Conservation (phyloP, 2,113 vertebrate species). For the Ictalurus punctatus region DNA sequence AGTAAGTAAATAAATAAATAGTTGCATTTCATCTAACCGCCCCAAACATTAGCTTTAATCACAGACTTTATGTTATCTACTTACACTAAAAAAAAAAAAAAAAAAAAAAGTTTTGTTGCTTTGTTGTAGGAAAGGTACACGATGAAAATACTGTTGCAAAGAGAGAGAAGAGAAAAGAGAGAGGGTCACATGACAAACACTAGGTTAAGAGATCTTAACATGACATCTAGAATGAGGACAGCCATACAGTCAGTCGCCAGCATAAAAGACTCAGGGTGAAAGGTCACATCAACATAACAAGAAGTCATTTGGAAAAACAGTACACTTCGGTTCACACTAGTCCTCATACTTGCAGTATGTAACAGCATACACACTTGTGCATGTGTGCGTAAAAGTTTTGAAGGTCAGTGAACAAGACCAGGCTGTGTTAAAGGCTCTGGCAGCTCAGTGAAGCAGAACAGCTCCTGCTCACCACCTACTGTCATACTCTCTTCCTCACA, state of each 20-base stretch:
- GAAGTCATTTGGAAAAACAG: background rate
- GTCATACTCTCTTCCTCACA: slow-evolving; percentile 29
- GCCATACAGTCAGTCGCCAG: background rate
- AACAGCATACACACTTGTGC: background rate
- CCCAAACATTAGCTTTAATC: background rate
- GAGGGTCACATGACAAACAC: background rate
- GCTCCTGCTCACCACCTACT: slow-evolving; percentile 45
- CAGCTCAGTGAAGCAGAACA: slow-evolving; percentile 57
- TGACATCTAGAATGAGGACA: background rate
- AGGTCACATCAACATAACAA: background rate
- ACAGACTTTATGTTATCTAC: background rate
- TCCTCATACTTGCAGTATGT: background rate
- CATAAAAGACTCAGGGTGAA: background rate
- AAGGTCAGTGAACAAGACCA: slow-evolving; percentile 19
- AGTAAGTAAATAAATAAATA: no score
- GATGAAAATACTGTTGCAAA: background rate
- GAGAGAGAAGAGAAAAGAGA: background rate
- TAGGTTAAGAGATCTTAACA: background rate
- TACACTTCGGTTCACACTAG: background rate
- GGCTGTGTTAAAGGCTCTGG: slow-evolving; percentile 22
- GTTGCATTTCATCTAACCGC: background rate
- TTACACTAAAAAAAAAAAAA: background rate
- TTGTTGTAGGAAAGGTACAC: background rate
- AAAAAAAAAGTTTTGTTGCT: background rate
- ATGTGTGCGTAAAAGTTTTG: background rate